Evolutionary conservation across 2,797 vertebrate species (phyloP).

Genomic region (Etheostoma perlongum): DNA sequence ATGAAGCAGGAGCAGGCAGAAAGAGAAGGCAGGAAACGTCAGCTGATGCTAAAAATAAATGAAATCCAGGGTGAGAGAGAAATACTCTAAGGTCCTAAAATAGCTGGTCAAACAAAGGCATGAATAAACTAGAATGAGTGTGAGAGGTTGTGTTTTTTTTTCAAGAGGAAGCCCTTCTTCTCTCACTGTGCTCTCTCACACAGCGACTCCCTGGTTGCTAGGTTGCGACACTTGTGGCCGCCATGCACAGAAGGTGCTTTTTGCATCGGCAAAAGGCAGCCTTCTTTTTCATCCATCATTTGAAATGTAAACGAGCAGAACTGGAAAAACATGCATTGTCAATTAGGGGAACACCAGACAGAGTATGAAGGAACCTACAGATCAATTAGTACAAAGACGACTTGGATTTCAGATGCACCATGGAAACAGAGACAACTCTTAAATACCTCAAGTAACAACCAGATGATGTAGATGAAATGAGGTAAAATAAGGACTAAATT

Average conservation of each 20-base stretch:
- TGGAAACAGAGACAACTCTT: conserved; percentile 58
- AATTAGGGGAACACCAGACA: conserved; percentile 70
- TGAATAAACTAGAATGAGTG: conserved; percentile 77
- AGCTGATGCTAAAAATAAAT: conserved; percentile 78
- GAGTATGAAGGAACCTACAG: conserved; percentile 54
- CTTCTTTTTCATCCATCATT: conserved; percentile 72
- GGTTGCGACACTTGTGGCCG: conserved; percentile 82
- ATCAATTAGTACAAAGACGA: conserved; percentile 66
- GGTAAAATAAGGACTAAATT: conserved; percentile 30
- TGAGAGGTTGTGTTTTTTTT: conserved; percentile 45
- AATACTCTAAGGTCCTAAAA: conserved; percentile 79
- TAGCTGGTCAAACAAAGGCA: conserved; percentile 80
- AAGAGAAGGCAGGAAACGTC: conserved; percentile 68
- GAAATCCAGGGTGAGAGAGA: conserved; percentile 66
- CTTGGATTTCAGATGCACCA: conserved; percentile 63
- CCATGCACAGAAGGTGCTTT: conserved; percentile 78
- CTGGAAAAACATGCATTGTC: conserved; percentile 73
- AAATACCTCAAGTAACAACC: conserved; percentile 67
- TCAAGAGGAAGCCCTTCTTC: conserved; percentile 77
- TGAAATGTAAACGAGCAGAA: conserved; percentile 81
- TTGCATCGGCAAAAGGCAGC: conserved; percentile 69
- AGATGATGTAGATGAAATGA: conserved; percentile 21
- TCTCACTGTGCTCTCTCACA: conserved; percentile 38
- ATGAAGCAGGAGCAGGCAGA: conserved; percentile 32
- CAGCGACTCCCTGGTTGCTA: conserved; percentile 84